Conservation (phyloP, 2,888 invertebrate genomes). For the Phyllotreta cruciferae region DNA sequence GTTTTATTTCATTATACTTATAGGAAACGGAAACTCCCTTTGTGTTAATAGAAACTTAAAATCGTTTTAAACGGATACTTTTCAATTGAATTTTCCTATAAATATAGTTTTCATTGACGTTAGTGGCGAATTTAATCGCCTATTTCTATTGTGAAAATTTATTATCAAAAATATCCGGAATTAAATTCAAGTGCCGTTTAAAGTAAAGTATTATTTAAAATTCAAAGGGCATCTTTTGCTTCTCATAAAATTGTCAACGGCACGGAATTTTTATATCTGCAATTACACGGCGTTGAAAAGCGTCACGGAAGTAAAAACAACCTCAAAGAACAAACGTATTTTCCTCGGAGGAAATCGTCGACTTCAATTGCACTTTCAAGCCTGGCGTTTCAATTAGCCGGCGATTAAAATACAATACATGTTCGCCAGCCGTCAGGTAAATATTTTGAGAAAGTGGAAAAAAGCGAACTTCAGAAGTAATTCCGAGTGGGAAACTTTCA, state of each 20-base stretch:
- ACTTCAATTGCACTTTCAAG: too few species aligned
- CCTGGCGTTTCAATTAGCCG: not conserved
- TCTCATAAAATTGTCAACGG: too few species aligned
- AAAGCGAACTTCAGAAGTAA: slow-evolving; percentile 7
- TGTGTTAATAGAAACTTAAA: not conserved
- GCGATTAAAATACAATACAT: slow-evolving; percentile 3
- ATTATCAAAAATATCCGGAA: too few species aligned
- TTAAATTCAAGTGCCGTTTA: too few species aligned
- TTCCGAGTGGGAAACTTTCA: not conserved
- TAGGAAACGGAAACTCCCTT: not conserved
- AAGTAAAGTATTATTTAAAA: too few species aligned
- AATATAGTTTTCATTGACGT: too few species aligned
- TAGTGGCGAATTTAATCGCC: too few species aligned
- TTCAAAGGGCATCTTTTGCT: too few species aligned
- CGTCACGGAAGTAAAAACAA: not conserved
- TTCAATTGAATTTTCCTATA: not conserved
- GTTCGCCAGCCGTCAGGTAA: slow-evolving; percentile 1
- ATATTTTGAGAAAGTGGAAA: slow-evolving; percentile 10
- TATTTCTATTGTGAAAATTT: too few species aligned
- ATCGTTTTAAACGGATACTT: not conserved
- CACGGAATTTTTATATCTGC: not conserved
- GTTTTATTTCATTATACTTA: slow-evolving; percentile 7
- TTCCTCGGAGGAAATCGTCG: too few species aligned
- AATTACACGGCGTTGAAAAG: not conserved
- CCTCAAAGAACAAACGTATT: too few species aligned